A percentile compares a stretch with the other conserved stretches of the same genome.
These are phyloP conservation scores for Microplitis manilae DNA, from an alignment of 2,888 invertebrate species.

Conservation along the genomic window DNA sequence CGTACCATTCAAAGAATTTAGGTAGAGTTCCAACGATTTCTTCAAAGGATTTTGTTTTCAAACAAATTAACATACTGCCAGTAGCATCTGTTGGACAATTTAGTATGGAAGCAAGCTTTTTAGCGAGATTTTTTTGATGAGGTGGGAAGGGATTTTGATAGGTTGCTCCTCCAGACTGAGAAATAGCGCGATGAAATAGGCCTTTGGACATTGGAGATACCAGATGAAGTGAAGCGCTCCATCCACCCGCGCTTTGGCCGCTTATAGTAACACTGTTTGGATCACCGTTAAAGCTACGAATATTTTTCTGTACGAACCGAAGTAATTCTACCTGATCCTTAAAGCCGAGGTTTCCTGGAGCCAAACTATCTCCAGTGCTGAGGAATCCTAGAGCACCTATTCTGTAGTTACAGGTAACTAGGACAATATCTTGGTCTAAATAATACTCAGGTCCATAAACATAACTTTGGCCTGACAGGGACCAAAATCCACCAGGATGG, in stretches of 20 bases:
- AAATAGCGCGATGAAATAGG: slow-evolving; percentile 80
- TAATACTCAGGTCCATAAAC: slow-evolving; percentile 63
- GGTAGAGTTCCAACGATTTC: slow-evolving; percentile 50
- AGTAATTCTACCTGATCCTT: slow-evolving; percentile 80
- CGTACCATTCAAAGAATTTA: slow-evolving; percentile 71
- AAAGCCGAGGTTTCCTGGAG: slow-evolving; percentile 79
- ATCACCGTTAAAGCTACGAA: slow-evolving; percentile 79
- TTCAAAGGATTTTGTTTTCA: slow-evolving; percentile 72
- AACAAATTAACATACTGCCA: slow-evolving; percentile 75
- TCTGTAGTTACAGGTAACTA: slow-evolving; percentile 66
- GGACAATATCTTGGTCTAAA: slow-evolving; percentile 62
- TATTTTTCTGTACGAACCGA: slow-evolving; percentile 78
- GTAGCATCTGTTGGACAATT: slow-evolving; percentile 75
- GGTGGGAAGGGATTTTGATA: slow-evolving; percentile 74
- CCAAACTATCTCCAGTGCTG: slow-evolving; percentile 77
- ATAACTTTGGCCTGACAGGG: slow-evolving; percentile 75
- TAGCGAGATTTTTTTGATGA: slow-evolving; percentile 75
- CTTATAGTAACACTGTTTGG: slow-evolving; percentile 76
- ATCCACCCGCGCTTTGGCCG: slow-evolving; percentile 74
- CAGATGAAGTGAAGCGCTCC: slow-evolving; percentile 69
- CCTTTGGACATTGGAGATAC: slow-evolving; percentile 78
- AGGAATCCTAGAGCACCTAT: slow-evolving; percentile 72
- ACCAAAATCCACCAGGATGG: slow-evolving; percentile 81
- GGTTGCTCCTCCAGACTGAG: slow-evolving; percentile 78
- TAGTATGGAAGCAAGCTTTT: slow-evolving; percentile 76